phyloP scores from a whole-genome alignment of 2,888 invertebrate genomes.

The Cephus sareptanus region DNA sequence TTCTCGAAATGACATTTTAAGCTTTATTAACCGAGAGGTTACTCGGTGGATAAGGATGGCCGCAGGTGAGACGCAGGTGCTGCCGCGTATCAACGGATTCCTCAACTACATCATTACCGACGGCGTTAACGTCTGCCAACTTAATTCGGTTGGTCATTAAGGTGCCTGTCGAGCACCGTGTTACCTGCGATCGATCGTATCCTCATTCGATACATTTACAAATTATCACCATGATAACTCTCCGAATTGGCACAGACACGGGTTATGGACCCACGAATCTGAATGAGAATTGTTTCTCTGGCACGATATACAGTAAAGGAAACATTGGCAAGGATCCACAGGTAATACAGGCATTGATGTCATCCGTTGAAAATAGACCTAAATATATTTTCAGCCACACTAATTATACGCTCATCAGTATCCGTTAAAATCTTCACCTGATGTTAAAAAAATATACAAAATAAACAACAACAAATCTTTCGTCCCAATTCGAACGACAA shows the following conservation, averaged over 20 bases:
- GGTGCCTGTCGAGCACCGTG: neutral
- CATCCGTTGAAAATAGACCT: neutral
- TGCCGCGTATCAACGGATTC: constrained; percentile 17
- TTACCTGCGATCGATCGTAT: neutral
- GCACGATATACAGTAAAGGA: neutral
- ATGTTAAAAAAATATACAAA: neutral
- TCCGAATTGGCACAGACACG: neutral
- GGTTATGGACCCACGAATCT: neutral
- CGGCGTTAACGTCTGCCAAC: neutral
- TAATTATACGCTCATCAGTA: neutral
- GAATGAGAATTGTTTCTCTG: neutral
- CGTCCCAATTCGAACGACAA: neutral
- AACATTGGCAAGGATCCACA: neutral
- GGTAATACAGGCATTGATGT: neutral
- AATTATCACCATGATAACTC: neutral
- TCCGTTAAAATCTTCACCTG: neutral
- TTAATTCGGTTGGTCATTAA: neutral
- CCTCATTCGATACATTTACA: neutral
- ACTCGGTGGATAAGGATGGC: constrained; percentile 1
- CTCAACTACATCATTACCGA: neutral
- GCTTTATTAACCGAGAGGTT: neutral
- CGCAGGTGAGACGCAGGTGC: constrained; percentile 13
- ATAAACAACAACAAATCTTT: neutral
- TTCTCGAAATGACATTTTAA: constrained; percentile 4
- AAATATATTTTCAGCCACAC: neutral